These are phyloP conservation scores for Paralvinella palmiformis DNA, from an alignment of 1,140 invertebrate species.

Conservation along the genomic window DNA sequence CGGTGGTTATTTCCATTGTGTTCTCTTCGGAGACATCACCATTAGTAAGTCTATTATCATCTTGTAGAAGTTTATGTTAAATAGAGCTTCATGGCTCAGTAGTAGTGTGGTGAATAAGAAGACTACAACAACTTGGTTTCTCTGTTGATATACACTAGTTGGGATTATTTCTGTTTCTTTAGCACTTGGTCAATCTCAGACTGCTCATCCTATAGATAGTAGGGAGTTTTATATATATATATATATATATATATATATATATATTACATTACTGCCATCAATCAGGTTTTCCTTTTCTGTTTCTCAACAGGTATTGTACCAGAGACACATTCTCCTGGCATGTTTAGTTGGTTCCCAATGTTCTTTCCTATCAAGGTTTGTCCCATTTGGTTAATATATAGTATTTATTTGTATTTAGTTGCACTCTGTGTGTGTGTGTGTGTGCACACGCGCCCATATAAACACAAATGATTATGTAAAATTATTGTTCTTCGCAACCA, in stretches of 20 bases:
- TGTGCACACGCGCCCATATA: neutral
- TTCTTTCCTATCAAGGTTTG: conserved; percentile 73
- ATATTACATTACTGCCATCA: neutral
- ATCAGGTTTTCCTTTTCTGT: too few species aligned
- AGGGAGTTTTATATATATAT: neutral
- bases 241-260: neutral
- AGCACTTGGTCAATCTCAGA: too few species aligned
- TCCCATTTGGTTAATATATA: neutral
- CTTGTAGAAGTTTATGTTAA: too few species aligned
- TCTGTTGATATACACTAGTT: too few species aligned
- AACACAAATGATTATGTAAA: neutral
- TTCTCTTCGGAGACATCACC: conserved; percentile 74
- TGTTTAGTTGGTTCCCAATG: conserved; percentile 97
- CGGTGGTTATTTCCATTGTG: conserved; percentile 88
- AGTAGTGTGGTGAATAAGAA: too few species aligned
- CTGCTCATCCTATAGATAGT: too few species aligned
- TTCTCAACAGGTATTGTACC: conserved; percentile 66
- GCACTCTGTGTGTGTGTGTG: too few species aligned
- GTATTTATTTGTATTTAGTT: neutral
- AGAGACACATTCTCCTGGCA: conserved; percentile 74
- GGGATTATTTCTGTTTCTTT: too few species aligned
- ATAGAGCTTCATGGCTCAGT: too few species aligned
- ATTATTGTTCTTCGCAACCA: neutral
- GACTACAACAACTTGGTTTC: too few species aligned
- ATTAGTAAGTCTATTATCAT: conserved; percentile 68